Conservation (phyloP, 2,888 invertebrate genomes). For the Busseola fusca region DNA sequence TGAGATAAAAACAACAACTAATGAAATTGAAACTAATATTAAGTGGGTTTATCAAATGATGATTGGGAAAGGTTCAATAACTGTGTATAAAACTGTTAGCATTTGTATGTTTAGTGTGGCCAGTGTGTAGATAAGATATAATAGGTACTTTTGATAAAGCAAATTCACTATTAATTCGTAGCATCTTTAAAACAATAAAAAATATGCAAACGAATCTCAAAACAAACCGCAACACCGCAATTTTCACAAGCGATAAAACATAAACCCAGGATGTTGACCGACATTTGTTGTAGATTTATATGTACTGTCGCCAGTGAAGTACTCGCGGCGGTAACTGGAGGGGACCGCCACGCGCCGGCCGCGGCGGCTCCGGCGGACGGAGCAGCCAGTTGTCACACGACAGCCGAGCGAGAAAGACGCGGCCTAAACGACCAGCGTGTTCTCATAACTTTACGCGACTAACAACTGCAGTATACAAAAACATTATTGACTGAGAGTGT, state of each 20-base stretch:
- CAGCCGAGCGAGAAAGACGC: conserved; percentile 87
- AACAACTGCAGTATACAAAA: conserved; percentile 80
- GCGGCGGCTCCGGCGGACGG: conserved; percentile 55
- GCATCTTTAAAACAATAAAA: conserved; percentile 32
- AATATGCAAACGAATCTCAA: conserved; percentile 43
- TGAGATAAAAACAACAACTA: conserved; percentile 10
- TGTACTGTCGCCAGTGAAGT: conserved; percentile 62
- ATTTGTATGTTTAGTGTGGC: neutral
- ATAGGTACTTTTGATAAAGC: neutral
- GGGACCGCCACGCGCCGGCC: conserved; percentile 73
- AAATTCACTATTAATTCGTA: conserved; percentile 3
- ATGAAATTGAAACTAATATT: conserved; percentile 8
- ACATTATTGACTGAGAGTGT: conserved; percentile 81
- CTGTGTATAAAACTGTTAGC: neutral
- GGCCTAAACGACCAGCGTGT: conserved; percentile 82
- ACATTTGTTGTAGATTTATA: conserved; percentile 65
- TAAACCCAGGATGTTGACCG: conserved; percentile 67
- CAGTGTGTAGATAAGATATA: neutral
- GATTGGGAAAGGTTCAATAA: conserved; percentile 30
- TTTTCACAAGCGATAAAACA: conserved; percentile 64
- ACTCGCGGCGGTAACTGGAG: conserved; percentile 57
- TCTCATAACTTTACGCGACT: conserved; percentile 87
- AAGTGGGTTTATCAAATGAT: conserved; percentile 1
- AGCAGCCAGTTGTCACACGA: conserved; percentile 81
- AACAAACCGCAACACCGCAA: conserved; percentile 56